Conservation (phyloP, 1,140 invertebrate species). For the Ruditapes philippinarum region DNA sequence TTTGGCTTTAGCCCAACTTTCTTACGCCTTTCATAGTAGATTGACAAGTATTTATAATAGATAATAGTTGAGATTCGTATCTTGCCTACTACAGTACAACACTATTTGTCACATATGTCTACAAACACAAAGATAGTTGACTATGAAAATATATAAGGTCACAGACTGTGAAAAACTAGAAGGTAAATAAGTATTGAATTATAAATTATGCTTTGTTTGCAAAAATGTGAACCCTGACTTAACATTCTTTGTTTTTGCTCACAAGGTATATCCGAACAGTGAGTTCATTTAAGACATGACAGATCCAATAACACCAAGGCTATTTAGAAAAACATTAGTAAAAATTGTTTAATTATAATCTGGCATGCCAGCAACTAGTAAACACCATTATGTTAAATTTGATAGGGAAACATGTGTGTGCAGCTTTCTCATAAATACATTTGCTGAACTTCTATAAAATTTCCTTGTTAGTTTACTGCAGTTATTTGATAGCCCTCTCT, state of each 20-base stretch:
- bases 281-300: background rate
- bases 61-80: background rate
- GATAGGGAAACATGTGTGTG: no score
- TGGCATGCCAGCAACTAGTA: background rate
- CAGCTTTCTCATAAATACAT: no score
- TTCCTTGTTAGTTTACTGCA: no score
- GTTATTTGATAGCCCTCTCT: no score
- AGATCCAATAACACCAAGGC: background rate
- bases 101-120: background rate
- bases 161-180: conserved; percentile 14
- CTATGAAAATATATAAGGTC: background rate
- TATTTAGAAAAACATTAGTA: background rate
- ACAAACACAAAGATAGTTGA: background rate
- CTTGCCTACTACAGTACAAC: background rate
- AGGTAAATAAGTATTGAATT: background rate
- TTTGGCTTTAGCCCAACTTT: conserved; percentile 17
- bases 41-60: background rate
- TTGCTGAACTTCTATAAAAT: no score
- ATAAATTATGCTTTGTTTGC: conserved; percentile 24
- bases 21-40: background rate
- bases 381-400: background rate
- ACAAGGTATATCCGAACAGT: background rate
- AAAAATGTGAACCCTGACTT: background rate
- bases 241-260: background rate
- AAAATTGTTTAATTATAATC: background rate